A percentile compares a stretch with the other conserved stretches of the same genome.
Conservation (phyloP, 2,113 vertebrate species). For the Phyllostomus hastatus region DNA sequence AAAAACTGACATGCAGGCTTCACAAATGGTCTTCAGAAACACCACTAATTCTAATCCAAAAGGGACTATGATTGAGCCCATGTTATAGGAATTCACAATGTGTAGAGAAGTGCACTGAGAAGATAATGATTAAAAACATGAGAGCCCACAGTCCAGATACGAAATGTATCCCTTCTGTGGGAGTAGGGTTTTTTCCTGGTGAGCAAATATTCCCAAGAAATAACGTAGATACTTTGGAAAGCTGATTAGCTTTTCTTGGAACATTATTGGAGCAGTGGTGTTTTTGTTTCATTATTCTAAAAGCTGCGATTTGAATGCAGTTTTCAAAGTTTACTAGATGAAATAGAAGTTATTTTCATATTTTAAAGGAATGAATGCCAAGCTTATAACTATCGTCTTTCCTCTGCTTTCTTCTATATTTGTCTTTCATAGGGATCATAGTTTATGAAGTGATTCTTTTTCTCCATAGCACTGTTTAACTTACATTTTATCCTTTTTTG, state of each 20-base stretch:
- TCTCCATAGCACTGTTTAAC: neutral
- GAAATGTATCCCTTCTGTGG: neutral
- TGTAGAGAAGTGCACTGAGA: neutral
- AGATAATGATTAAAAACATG: neutral
- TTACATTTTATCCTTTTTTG: neutral
- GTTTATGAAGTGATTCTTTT: neutral
- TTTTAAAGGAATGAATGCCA: neutral
- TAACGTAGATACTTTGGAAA: neutral
- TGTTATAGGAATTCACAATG: neutral
- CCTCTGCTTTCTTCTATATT: neutral
- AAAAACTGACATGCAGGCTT: neutral
- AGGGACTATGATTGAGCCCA: neutral
- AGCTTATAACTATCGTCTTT: neutral
- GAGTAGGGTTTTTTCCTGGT: neutral
- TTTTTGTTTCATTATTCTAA: conserved; percentile 18
- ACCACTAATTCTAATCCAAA: neutral
- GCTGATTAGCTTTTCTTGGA: neutral
- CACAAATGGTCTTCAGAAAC: neutral
- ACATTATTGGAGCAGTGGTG: neutral
- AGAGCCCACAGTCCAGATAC: neutral
- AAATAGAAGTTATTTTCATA: neutral
- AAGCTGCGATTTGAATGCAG: neutral
- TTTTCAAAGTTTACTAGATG: neutral
- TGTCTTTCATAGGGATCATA: neutral
- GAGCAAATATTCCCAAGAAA: neutral